Evolutionary conservation across 2,797 vertebrate species (phyloP).

Genomic region (Enteromius paludinosus): DNA sequence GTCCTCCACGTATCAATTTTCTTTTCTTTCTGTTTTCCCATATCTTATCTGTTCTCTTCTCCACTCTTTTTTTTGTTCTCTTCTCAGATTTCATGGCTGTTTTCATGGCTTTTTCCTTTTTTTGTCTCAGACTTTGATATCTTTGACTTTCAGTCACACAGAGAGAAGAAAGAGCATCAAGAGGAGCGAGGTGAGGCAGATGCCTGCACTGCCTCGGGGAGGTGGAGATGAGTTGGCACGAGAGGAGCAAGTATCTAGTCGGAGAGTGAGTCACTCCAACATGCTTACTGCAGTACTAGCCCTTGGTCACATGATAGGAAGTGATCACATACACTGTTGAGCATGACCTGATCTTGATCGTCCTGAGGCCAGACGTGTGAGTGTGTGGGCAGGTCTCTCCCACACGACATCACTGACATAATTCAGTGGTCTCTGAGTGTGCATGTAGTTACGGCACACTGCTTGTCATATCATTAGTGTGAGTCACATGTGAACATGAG

Average conservation of each 20-base stretch:
- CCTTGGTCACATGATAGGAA: slow-evolving; percentile 28
- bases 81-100: background rate
- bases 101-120: background rate
- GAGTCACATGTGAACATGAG: background rate
- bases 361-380: background rate
- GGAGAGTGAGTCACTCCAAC: slow-evolving; percentile 81
- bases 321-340: background rate
- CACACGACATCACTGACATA: background rate
- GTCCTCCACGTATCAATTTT: background rate
- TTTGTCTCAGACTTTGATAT: background rate
- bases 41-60: background rate
- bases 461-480: background rate
- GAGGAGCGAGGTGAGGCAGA: slow-evolving; percentile 87
- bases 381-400: slow-evolving; percentile 18
- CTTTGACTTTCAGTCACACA: slow-evolving; percentile 83
- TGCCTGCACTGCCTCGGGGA: slow-evolving; percentile 89
- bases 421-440: background rate
- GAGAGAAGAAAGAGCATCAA: slow-evolving; percentile 93
- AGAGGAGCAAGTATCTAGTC: slow-evolving; percentile 93
- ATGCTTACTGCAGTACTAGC: slow-evolving; percentile 16
- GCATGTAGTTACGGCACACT: background rate
- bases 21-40: background rate
- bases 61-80: background rate
- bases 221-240: slow-evolving; percentile 83
- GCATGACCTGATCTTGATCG: background rate